Evolutionary conservation across 2,888 invertebrate genomes (phyloP), one percentile per base, ranked within the genome.

Genomic region (Ecliptopera silaceata): DNA sequence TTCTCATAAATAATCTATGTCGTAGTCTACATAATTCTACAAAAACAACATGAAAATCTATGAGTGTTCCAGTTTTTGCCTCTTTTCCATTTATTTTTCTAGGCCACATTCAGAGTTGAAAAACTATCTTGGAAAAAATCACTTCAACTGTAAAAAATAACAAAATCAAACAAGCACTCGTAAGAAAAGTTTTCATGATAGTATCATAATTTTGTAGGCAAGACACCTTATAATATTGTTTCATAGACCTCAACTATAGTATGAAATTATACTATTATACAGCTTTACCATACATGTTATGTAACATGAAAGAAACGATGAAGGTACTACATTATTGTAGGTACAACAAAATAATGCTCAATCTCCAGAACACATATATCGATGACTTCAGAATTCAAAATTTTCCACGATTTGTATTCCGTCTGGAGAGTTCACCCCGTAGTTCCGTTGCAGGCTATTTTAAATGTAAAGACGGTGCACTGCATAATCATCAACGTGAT

Each of bases 401-500:
- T 84, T 87, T 88, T 88, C 87, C 86, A 85, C 84, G 70, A 86
- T 89, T 86, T 81, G 81, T 89, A 90, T 90, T 87, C 89, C 67
- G 82, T 87, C 84, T 86, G 79, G 84, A 86, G 83, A 82, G 82
- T 86, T 82, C 82, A 79, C 80, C 48, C 76, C 81, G 80, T 86
- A 85, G 82, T 86, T 83, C 83, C 77, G 80, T 84, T 88, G 89
- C 88, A 88, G 82, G 80, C 79, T 86, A 84, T 86, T 89, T 86
- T 84, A 86, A 86, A 90, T 88, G 85, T 85, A 86, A 86, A 88
- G 82, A 82, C 80, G 80, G 80, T 79, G 81, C 81, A 82, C 88
- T 88, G 88, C 88, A 89, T 88, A 89, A 90, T 90, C 84, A 84
- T 82, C 84, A 80, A 82, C 85, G 81, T 86, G 86, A 86, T 87